A percentile compares a stretch with the other conserved stretches of the same genome.
Conservation (phyloP, 2,797 vertebrate genomes). For the Limnodromus scolopaceus region DNA sequence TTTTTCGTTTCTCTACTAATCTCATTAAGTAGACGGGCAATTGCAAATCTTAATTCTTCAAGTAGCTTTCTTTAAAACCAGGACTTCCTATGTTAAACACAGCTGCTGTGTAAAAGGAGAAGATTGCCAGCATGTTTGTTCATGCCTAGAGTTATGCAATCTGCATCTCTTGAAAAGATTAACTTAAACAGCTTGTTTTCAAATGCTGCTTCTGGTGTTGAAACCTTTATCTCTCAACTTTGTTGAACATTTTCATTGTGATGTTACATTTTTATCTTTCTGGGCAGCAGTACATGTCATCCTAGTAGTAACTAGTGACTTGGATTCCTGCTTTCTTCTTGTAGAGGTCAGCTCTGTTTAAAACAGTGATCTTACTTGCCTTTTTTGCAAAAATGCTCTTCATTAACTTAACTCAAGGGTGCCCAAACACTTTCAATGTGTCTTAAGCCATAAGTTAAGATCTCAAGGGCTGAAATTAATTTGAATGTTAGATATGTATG, state of each 20-base stretch:
- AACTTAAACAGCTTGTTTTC: slow-evolving; percentile 70
- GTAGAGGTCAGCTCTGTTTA: slow-evolving; percentile 66
- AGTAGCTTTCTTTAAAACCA: slow-evolving; percentile 64
- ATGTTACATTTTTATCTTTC: slow-evolving; percentile 51
- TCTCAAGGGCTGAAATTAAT: slow-evolving; percentile 58
- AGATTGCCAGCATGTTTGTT: slow-evolving; percentile 68
- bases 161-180: slow-evolving; percentile 70
- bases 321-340: slow-evolving; percentile 67
- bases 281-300: slow-evolving; percentile 63
- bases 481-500: slow-evolving; percentile 55
- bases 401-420: slow-evolving; percentile 58
- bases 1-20: slow-evolving; percentile 58
- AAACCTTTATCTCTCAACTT: slow-evolving; percentile 55
- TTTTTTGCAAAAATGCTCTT: slow-evolving; percentile 53
- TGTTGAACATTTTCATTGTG: slow-evolving; percentile 64
- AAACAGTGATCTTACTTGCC: slow-evolving; percentile 60
- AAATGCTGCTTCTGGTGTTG: slow-evolving; percentile 69
- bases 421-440: slow-evolving; percentile 62
- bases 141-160: slow-evolving; percentile 65
- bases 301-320: slow-evolving; percentile 56
- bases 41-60: slow-evolving; percentile 66
- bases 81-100: slow-evolving; percentile 70
- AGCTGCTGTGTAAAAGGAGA: slow-evolving; percentile 68
- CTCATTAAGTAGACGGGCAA: slow-evolving; percentile 52
- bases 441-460: slow-evolving; percentile 63